Conservation (phyloP, 2,888 invertebrate species). For the Oeneis ivallda region DNA sequence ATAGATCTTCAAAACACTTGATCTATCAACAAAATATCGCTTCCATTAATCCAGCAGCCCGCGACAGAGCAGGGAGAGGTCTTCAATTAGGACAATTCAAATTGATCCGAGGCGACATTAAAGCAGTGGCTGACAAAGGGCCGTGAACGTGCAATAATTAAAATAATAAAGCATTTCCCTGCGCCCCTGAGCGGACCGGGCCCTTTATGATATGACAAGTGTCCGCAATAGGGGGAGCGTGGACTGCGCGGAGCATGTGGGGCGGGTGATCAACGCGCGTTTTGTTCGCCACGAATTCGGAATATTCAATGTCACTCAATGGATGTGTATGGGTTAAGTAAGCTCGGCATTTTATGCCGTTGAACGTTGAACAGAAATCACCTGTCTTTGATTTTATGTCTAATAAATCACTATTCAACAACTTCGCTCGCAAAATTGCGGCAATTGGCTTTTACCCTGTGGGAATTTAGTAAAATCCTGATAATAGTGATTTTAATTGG, state of each 20-base stretch:
- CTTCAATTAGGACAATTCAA: slow-evolving; percentile 67
- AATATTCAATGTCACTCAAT: slow-evolving; percentile 33
- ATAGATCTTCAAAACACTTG: not conserved
- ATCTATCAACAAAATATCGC: slow-evolving; percentile 12
- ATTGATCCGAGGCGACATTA: slow-evolving; percentile 53
- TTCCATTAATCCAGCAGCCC: slow-evolving; percentile 3
- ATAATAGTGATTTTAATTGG: too few species aligned
- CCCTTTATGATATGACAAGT: slow-evolving; percentile 80
- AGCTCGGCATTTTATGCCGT: slow-evolving; percentile 15
- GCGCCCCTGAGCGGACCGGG: slow-evolving; percentile 51
- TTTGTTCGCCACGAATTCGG: slow-evolving; percentile 33
- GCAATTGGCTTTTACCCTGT: too few species aligned
- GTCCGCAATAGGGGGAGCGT: slow-evolving; percentile 70
- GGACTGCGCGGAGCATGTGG: slow-evolving; percentile 31
- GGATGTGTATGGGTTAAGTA: slow-evolving; percentile 29
- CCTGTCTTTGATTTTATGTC: slow-evolving; percentile 2
- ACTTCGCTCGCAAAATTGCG: too few species aligned
- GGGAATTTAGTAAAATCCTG: too few species aligned
- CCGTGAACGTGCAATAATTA: slow-evolving; percentile 76
- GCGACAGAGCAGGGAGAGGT: slow-evolving; percentile 44
- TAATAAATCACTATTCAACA: too few species aligned
- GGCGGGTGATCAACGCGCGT: slow-evolving; percentile 33
- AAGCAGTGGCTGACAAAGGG: slow-evolving; percentile 69
- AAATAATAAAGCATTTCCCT: slow-evolving; percentile 77
- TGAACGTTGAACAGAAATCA: not conserved